Base-by-base conservation (phyloP, 2,113 vertebrate genomes). In the Festucalex cinctus region DNA sequence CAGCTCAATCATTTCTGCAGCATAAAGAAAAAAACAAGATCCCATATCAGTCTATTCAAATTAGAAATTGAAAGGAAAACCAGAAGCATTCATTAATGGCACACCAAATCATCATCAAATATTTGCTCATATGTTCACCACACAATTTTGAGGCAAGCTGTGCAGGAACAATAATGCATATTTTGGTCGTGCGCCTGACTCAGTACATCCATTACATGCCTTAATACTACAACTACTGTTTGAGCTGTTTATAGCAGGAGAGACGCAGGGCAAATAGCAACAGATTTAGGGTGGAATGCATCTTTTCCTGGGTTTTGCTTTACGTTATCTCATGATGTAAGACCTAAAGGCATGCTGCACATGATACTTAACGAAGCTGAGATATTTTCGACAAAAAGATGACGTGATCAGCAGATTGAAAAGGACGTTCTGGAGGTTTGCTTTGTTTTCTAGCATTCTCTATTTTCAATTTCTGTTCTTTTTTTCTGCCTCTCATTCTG, bases 181-280 rank as follows among this genome's bases (percentile, higher is more conserved):
- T 56, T 65, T 39, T 70, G 79, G 83, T 79, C 22, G 14, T 54
- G 64, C 57, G 69, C 75, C 84, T 80, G 66, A 57, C 65, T 48
- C n/a, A n/a, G n/a, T 58, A 67, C 74, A 84, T 61, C 80, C 77
- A 73, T 86, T 77, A 80, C 82, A 80, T 77, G 70, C 22, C 63
- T 66, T 66, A 80, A 49, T 49, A 49, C 46, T 49, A 4, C 44
- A 54, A 54, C 51, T 48, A 44, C 44, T 54, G 59, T 48, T 53
- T 35, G 5, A 53, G 36, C 69, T 77, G 75, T 80, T 83, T 74
- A 76, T 78, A 80, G 65, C 71, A 10, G 26, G 60, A 63, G 41
- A 74, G 54, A 71, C 37, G 5, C 22, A 62, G 26, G 59, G 22
- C 6, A 81, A 76, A 81, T 65, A 78, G 70, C 35, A 66, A 41